These are phyloP conservation scores for Stigmatopora argus DNA, from an alignment of 2,113 vertebrate genomes.

Conservation along the genomic window DNA sequence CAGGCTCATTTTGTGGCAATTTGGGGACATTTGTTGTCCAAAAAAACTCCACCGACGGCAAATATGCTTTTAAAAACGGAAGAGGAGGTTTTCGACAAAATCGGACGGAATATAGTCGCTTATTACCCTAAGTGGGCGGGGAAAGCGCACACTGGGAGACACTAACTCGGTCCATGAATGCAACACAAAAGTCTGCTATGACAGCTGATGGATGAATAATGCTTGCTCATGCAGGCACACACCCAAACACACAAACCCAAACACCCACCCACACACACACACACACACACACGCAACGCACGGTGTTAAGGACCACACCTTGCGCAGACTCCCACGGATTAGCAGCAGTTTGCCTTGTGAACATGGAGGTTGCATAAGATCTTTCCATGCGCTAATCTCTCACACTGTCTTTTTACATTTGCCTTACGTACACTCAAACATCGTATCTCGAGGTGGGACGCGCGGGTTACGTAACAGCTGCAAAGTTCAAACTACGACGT, in stretches of 20 bases:
- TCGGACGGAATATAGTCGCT: too few species aligned
- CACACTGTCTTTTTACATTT: slow-evolving; percentile 1
- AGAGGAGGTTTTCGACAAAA: too few species aligned
- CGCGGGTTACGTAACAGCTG: slow-evolving; percentile 25
- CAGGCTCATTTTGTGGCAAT: too few species aligned
- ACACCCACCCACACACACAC: neutral
- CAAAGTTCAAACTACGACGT: slow-evolving; percentile 42
- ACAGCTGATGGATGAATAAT: slow-evolving; percentile 59
- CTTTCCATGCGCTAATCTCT: slow-evolving; percentile 20
- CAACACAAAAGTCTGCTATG: slow-evolving; percentile 53
- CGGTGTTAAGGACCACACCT: slow-evolving; percentile 42
- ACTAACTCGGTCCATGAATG: slow-evolving; percentile 26
- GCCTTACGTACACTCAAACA: slow-evolving; percentile 10
- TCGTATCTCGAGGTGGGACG: slow-evolving; percentile 23
- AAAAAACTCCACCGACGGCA: too few species aligned
- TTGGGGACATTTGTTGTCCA: too few species aligned
- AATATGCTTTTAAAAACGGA: too few species aligned
- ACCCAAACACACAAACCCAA: slow-evolving; percentile 5
- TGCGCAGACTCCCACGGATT: slow-evolving; percentile 26
- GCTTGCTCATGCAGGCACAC: slow-evolving; percentile 42
- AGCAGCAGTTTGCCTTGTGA: slow-evolving; percentile 13
- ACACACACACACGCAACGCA: slow-evolving; percentile 12
- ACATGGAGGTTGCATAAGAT: slow-evolving; percentile 7
- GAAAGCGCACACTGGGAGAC: too few species aligned
- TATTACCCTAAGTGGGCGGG: too few species aligned